Base-by-base conservation (phyloP, 2,797 vertebrate genomes). In the Silurus lanzhouensis region DNA sequence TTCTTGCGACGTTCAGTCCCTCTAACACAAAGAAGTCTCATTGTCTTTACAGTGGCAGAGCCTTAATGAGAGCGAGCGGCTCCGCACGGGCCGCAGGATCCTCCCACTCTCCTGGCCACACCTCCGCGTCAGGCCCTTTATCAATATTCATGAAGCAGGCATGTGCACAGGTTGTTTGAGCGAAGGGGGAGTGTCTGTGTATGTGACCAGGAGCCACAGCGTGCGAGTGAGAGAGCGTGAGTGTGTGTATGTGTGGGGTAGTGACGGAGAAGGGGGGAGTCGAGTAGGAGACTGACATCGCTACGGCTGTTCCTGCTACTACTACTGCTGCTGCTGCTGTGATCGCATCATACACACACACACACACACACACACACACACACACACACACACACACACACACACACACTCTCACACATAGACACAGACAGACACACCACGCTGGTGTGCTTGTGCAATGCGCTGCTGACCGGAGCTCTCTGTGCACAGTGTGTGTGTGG, bases 121-220 rank as follows among this genome's bases (percentile, higher is more conserved):
- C 95, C 92, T 92, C 92, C 92, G 95, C 93, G 92, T 8, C 61
- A 71, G 71, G 88, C 74, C 70, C 70, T 91, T 88, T 22, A 94
- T 95, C 95, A 96, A 96, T 97, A 99, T 99, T 97, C 96, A 98
- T 96, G 96, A 97, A 95, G 91, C 94, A 93, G 96, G 97, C 96
- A 97, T 96, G 97, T 94, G 92, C 92, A 90, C 93, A 95, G 95
- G 95, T 94, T 89, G 93, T 27, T 79, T 86, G 55, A 81, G 89
- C 85, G 74, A 84, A 84, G 93, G 92, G 93, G 94, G 94, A 91
- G 94, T 94, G 94, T 93, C 93, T 91, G 84, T 19, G 90, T 52
- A 72, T 81, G 46, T 71, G 88, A 92, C 89, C 83, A 83, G 93
- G 96, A 96, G 94, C 90, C 92, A 93, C 93, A 93, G 87, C 44